Percentiles rank a stretch among this genome's conserved stretches.
Conservation (phyloP, 2,888 invertebrate genomes). For the Morinoia aosen region DNA sequence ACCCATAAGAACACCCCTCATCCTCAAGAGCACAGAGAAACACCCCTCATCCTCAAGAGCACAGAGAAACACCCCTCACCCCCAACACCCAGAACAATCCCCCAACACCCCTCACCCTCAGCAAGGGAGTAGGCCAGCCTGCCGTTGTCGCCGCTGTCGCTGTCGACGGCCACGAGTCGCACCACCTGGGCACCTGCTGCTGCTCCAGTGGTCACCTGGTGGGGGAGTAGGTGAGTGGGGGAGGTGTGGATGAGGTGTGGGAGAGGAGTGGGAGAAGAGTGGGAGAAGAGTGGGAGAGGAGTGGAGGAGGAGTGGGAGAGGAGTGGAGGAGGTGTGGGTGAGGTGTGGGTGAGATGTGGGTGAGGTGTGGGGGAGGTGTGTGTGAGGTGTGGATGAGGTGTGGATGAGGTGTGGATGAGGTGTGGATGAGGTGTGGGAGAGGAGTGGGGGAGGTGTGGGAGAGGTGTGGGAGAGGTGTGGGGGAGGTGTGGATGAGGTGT, state of each 20-base stretch:
- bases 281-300: background rate
- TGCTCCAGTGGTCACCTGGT: slow-evolving; percentile 76
- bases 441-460: background rate
- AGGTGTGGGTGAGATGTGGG: too few relatives aligned
- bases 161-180: slow-evolving; percentile 83
- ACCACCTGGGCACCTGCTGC: slow-evolving; percentile 83
- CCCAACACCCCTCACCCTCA: slow-evolving; percentile 71
- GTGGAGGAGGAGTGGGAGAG: too few relatives aligned
- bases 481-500: too few relatives aligned
- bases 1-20: background rate
- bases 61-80: background rate
- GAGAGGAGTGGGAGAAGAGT: background rate
- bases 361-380: too few relatives aligned
- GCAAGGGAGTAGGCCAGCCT: slow-evolving; percentile 85
- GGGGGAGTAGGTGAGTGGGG: too few relatives aligned
- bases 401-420: too few relatives aligned
- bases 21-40: too few relatives aligned
- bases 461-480: too few relatives aligned
- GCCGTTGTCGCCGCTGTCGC: slow-evolving; percentile 86
- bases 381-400: too few relatives aligned
- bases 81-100: background rate
- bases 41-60: too few relatives aligned
- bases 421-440: too few relatives aligned
- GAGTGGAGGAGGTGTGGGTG: background rate
- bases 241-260: background rate